A percentile compares a stretch with the other conserved stretches of the same genome.
phyloP scores from a whole-genome alignment of 2,797 vertebrate species.

The Epinephelus awoara region DNA sequence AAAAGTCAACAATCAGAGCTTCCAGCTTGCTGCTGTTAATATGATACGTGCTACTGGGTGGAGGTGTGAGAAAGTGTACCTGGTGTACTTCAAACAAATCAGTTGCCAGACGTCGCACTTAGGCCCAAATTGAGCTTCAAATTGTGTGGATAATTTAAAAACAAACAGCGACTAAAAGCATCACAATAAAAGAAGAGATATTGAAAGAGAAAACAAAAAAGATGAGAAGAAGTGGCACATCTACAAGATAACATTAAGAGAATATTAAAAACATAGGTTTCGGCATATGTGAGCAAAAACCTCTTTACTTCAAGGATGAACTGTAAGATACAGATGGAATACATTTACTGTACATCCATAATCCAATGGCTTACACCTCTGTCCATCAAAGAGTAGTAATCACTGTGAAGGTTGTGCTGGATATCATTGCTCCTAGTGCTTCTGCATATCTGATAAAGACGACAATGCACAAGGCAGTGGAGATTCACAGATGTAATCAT shows the following conservation, averaged over 20 bases:
- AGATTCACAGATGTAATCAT: neutral
- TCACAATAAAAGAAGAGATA: neutral
- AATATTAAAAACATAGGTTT: neutral
- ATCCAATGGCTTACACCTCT: neutral
- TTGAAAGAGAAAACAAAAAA: slow-evolving; percentile 12
- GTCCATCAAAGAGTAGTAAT: neutral
- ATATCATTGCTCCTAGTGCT: neutral
- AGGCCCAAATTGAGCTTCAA: slow-evolving; percentile 6
- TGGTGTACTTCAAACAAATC: slow-evolving; percentile 15
- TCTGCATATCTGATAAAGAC: slow-evolving; percentile 2
- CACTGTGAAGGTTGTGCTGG: neutral
- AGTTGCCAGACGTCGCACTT: slow-evolving; percentile 12
- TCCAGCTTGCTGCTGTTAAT: slow-evolving; percentile 6
- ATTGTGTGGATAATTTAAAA: neutral
- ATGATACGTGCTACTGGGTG: neutral
- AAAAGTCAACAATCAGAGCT: slow-evolving; percentile 4
- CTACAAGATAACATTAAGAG: neutral
- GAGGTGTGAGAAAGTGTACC: slow-evolving; percentile 9
- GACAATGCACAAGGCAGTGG: neutral
- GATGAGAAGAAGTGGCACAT: neutral
- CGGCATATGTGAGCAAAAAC: neutral
- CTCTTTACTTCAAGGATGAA: neutral
- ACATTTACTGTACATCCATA: neutral
- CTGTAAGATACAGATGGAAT: slow-evolving; percentile 10
- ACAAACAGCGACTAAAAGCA: neutral